Base-by-base conservation (phyloP, 2,113 vertebrate genomes). In the Rhizomys pruinosus region DNA sequence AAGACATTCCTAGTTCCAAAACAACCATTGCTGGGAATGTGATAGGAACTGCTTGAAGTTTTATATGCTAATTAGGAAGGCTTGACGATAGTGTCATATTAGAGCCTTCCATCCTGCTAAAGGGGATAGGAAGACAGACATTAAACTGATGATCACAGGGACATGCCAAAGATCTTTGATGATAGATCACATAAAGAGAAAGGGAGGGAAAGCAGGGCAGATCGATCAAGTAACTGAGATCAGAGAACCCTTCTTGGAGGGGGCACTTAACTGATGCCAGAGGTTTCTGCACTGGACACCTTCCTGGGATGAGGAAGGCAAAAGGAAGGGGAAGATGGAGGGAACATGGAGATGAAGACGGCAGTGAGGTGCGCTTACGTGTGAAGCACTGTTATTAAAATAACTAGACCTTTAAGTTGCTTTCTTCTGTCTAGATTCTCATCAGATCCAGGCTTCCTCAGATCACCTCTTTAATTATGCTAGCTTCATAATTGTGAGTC, bases 361-460 rank as follows among this genome's bases (percentile, higher is more conserved):
- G 47, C 6, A 52, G 47, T 6, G 20, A 52, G 59, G 59, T 22
- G 3, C 2, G 15, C 15, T 74, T 37, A 1, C 55, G 34, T 59
- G 66, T 61, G 34, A 47, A 59, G 39, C 44, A 59, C 47, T 57
- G 61, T 39, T 72, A 39, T 10, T 52, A 39, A n/a, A 81, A 52
- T 39, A 71, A 77, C 47, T 10, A 61, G 15, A 66, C 79, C 10
- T 84, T 84, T 52, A 69, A 59, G 22, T 71, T 32, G 27, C 66
- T 76, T 64, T 68, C 64, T 72, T 59, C 39, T 34, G 27, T 42
- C 16, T 16, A 64, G 19, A 47, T 61, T 47, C 12, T n/a, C 64
- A 17, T 78, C 71, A 39, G 66, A 92, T 73, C 32, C 69, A 90
- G 27, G 59, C 42, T 55, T 90, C 89, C 47, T 94, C 42, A 81